These are phyloP conservation scores for Bufo bufo DNA, from an alignment of 2,113 vertebrate genomes.

Conservation along the genomic window DNA sequence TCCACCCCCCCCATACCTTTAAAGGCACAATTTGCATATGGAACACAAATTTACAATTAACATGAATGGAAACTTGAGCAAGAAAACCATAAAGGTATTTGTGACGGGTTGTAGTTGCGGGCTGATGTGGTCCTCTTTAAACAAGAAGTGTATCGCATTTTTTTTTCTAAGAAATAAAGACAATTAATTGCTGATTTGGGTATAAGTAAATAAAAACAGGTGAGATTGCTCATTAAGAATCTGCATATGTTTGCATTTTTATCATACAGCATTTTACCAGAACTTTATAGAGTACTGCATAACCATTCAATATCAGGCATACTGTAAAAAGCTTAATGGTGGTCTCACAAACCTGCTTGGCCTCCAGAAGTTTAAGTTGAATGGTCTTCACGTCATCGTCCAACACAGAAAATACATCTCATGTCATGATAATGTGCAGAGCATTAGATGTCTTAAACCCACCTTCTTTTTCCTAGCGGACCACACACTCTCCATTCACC, in stretches of 20 bases:
- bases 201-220: not conserved
- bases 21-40: too few species aligned
- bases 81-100: too few species aligned
- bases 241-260: conserved; percentile 41
- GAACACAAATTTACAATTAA: too few species aligned
- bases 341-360: conserved; percentile 51
- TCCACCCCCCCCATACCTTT: too few species aligned
- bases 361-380: not conserved
- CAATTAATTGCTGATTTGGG: not conserved
- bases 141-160: too few species aligned
- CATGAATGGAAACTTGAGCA: too few species aligned
- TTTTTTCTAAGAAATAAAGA: not conserved
- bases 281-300: not conserved
- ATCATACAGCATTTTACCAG: not conserved
- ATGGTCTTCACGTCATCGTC: not conserved
- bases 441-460: conserved; percentile 34
- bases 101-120: too few species aligned
- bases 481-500: not conserved
- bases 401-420: conserved; percentile 23
- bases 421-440: not conserved
- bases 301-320: not conserved
- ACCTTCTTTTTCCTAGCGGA: conserved; percentile 37
- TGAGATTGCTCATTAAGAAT: conserved; percentile 44
- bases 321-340: not conserved
- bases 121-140: too few species aligned